Evolutionary conservation across 1,140 invertebrate genomes (phyloP), one percentile per base, ranked within the genome.

Genomic region (Gonioctena quinquepunctata): DNA sequence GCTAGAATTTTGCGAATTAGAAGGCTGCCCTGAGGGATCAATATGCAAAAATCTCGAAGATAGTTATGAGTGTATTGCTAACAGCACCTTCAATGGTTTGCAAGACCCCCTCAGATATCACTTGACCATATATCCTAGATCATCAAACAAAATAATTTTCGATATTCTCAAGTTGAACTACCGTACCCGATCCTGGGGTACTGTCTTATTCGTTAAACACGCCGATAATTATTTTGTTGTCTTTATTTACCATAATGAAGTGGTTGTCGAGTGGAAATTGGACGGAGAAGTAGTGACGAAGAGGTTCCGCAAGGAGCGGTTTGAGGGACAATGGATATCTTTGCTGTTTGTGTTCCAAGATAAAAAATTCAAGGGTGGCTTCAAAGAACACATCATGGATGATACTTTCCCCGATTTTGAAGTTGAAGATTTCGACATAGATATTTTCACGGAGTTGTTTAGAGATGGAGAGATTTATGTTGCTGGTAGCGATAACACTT

Each of bases 11-110:
- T 99, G 97, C 82, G 90, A 94, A 79, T 83, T 94, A 59, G 89
- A 92, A 76, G 86, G 86, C 23, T 99, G 97, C 83, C 96, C 97
- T 1, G 81, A 80, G 25, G 89, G 89, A 61, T 92, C 93, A 7
- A 88, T 87, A 28, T 99, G 97, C 81, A 87, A 90, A 52, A 98
- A 98, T 85, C 86, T 98, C 4, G 90, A 94, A 69, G 90, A 92
- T 73, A 96, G 97, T 1, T 96, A 93, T 84, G 94, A 97, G 85
- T 99, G 97, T 81, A 87, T 95, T n/a, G 89, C 94, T 0, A 94
- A 95, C 79, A 91, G 91, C 5, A 95, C 94, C 5, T 94, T 96
- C 76, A 89, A 94, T 81, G 94, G 94, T 18, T 83, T 84, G 13
- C 83, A 86, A 48, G 88, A 88, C 0, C 86, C 88, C 11, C 86